Evolutionary conservation across 2,797 vertebrate species (phyloP), one percentile per base, ranked within the genome.

Genomic region (Brotula barbata): DNA sequence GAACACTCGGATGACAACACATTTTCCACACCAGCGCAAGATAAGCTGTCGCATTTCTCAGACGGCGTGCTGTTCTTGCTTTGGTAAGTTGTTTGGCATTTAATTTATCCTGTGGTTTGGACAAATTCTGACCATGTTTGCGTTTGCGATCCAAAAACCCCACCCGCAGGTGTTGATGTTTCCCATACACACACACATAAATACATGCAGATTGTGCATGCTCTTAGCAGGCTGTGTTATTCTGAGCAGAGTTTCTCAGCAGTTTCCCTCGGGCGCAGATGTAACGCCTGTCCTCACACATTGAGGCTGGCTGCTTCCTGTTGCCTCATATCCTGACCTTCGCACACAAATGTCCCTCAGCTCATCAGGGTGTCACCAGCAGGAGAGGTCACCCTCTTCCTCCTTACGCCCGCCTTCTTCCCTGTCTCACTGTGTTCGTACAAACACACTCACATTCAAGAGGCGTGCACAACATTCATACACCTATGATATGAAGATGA

Each of bases 321-420:
- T 80, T 79, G 73, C 79, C 83, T 87, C 76, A 89, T 48, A 85
- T 91, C 87, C 88, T 68, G 76, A 76, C 57, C 71, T 73, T 82
- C 73, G 79, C 70, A 84, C 79, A 84, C 75, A 84, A 84, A 81
- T 36, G 78, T 78, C 71, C 74, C 37, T 60, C 45, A 21, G 76
- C 78, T 84, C 78, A 85, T 82, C 72, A 17, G 78, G 81, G 82
- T 76, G 71, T 84, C 75, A 74, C 65, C 71, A 63, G 74, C 43
- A n/a, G 52, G 61, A 73, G 70, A 80, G 74, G 81, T 88, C 74
- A 81, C 37, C 13, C 41, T 73, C 77, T 80, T 85, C 73, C 70
- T 72, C 69, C 57, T 77, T 47, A 64, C 21, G 6, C 15, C 19
- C 50, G 25, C 21, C 41, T 40, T 36, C 40, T 23, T 48, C 37